Base-by-base conservation (phyloP, 2,797 vertebrate genomes). In the Oryzias sinensis region DNA sequence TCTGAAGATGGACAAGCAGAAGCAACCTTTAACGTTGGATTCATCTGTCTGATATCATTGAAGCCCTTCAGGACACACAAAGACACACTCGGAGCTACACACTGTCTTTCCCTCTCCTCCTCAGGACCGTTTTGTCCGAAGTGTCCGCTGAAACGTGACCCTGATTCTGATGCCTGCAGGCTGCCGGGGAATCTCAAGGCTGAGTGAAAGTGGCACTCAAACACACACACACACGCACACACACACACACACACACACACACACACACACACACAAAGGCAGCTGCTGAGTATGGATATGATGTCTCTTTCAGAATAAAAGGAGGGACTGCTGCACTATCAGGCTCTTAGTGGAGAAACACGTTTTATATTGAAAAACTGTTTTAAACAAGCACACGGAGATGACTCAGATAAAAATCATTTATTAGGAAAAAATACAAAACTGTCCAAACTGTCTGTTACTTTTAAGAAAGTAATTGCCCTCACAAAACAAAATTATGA, bases 111-210 rank as follows among this genome's bases (percentile, higher is more conserved):
- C 63, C 50, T 50, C 50, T 61, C 52, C 56, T 74, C 65, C 53
- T 62, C 50, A 27, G 68, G 57, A 77, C 55, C 41, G 57, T 72
- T 74, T 74, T 70, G 73, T 77, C 67, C 67, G 37, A 75, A 79
- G 66, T 79, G 76, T 74, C 73, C 62, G 54, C 53, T 81, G 72
- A 64, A 86, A 88, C 68, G 77, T 82, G 81, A 83, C 70, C 70
- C 52, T 65, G 74, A 59, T 70, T 69, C 48, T 56, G 37, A 77
- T 62, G 77, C 49, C 60, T 47, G 42, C 51, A 59, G 68, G 63
- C 66, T 47, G 22, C 49, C 20, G 56, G 56, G 53, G 62, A 58
- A 62, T 76, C 75, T 70, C 72, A 70, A 56, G 69, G 62, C 56
- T 56, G 60, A 67, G 48, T 49, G 68, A 59, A 42, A 56, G 46